A percentile compares a stretch with the other conserved stretches of the same genome.
Evolutionary conservation across 2,888 invertebrate species (phyloP).

Genomic region (Masnerella sp.): DNA sequence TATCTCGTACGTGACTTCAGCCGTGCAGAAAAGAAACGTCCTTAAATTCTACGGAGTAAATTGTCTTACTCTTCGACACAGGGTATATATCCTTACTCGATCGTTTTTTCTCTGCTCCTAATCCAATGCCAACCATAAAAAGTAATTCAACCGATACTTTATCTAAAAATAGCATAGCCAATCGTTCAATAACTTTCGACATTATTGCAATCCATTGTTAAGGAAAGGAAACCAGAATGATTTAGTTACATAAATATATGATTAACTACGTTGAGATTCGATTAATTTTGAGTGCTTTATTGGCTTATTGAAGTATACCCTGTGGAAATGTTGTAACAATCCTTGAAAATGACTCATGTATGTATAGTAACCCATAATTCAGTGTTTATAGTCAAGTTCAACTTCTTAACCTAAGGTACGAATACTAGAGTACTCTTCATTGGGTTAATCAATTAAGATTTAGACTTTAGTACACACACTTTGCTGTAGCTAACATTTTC

Average conservation of each 20-base stretch:
- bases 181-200: not conserved
- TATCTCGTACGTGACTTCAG: constrained; percentile 57
- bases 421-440: constrained; percentile 72
- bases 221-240: no score
- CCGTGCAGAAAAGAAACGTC: constrained; percentile 49
- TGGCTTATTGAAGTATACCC: constrained; percentile 34
- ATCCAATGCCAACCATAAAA: constrained; percentile 18
- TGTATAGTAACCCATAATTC: constrained; percentile 48
- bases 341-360: constrained; percentile 43
- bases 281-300: constrained; percentile 5
- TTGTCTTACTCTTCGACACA: constrained; percentile 56
- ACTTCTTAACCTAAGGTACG: constrained; percentile 63
- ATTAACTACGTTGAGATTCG: not conserved
- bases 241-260: no score
- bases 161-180: constrained; percentile 14
- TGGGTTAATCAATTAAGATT: constrained; percentile 66
- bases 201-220: no score
- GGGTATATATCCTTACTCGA: constrained; percentile 59
- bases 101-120: constrained; percentile 39
- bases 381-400: constrained; percentile 59
- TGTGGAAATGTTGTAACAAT: constrained; percentile 41
- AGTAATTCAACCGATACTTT: constrained; percentile 3
- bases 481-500: constrained; percentile 63
- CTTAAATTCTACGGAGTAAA: constrained; percentile 62
- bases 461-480: constrained; percentile 55